phyloP scores from a whole-genome alignment of 2,888 invertebrate genomes.

The Drosophila tripunctata region DNA sequence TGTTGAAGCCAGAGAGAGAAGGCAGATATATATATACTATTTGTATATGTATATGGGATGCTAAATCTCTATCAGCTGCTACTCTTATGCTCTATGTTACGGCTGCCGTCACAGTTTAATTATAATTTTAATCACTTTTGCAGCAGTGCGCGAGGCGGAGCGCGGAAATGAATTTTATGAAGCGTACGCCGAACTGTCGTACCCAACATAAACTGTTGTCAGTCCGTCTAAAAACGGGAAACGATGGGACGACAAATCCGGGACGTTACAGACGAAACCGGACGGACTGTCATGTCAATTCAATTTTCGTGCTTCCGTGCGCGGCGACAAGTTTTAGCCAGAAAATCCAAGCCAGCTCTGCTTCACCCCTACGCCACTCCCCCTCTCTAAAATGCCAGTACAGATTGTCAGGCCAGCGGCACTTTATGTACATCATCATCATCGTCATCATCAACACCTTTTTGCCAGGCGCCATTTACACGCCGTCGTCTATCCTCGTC shows the following conservation, averaged over 20 bases:
- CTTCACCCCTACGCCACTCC: background rate
- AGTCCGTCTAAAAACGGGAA: constrained; percentile 50
- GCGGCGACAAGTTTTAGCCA: constrained; percentile 79
- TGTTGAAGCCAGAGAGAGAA: background rate
- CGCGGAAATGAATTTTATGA: constrained; percentile 80
- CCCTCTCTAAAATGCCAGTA: constrained; percentile 44
- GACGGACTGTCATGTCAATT: constrained; percentile 78
- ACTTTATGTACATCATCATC: constrained; percentile 73
- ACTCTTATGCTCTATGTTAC: constrained; percentile 6
- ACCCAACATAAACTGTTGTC: constrained; percentile 78
- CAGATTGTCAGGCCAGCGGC: constrained; percentile 69
- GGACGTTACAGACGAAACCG: constrained; percentile 18
- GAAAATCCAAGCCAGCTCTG: constrained; percentile 23
- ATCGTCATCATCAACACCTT: constrained; percentile 79
- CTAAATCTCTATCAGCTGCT: constrained; percentile 44
- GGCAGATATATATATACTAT: background rate
- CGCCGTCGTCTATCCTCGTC: constrained; percentile 79
- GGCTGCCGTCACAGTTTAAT: constrained; percentile 75
- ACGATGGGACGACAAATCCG: background rate
- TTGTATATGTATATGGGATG: constrained; percentile 14
- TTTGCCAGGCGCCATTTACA: constrained; percentile 78
- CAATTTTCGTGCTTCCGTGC: constrained; percentile 81
- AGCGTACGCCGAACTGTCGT: constrained; percentile 78
- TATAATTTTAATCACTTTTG: constrained; percentile 79
- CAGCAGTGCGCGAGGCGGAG: constrained; percentile 71